Evolutionary conservation across 1,140 invertebrate genomes (phyloP).

Genomic region (Drosophila pruinosa): DNA sequence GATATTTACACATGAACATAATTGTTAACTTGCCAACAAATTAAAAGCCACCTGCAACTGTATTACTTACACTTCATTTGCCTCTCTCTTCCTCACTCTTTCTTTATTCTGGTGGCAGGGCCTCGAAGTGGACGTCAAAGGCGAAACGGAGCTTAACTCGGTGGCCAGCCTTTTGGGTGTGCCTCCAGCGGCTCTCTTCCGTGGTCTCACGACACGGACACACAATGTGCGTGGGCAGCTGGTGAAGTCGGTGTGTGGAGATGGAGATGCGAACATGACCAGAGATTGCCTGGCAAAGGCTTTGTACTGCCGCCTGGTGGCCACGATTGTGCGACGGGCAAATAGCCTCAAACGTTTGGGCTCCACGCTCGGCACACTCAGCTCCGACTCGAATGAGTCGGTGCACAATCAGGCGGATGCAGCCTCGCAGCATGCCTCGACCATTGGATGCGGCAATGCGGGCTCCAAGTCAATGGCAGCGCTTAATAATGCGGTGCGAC

Average conservation of each 20-base stretch:
- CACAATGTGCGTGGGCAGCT: slow-evolving; percentile 93
- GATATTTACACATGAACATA: background rate
- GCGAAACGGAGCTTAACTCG: slow-evolving; percentile 91
- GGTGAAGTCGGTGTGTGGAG: slow-evolving; percentile 92
- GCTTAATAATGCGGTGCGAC: slow-evolving; percentile 94
- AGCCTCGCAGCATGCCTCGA: slow-evolving; percentile 93
- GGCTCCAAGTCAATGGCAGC: slow-evolving; percentile 96
- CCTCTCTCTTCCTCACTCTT: background rate
- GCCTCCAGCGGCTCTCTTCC: slow-evolving; percentile 88
- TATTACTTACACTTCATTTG: background rate
- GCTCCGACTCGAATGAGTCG: slow-evolving; percentile 95
- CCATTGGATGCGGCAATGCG: slow-evolving; percentile 89
- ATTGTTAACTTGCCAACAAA: too few relatives aligned
- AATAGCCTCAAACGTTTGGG: slow-evolving; percentile 95
- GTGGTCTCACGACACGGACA: slow-evolving; percentile 92
- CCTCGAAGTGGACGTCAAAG: slow-evolving; percentile 89
- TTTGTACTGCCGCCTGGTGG: slow-evolving; percentile 96
- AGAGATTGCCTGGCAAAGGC: slow-evolving; percentile 96
- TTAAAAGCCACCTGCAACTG: background rate
- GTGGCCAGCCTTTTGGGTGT: slow-evolving; percentile 93
- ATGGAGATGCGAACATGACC: slow-evolving; percentile 92
- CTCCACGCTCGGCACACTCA: slow-evolving; percentile 93
- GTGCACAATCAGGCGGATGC: slow-evolving; percentile 94
- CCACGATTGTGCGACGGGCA: slow-evolving; percentile 95
- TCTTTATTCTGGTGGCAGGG: slow-evolving; percentile 78